Base-by-base conservation (phyloP, 2,113 vertebrate genomes). In the Caranx ignobilis region DNA sequence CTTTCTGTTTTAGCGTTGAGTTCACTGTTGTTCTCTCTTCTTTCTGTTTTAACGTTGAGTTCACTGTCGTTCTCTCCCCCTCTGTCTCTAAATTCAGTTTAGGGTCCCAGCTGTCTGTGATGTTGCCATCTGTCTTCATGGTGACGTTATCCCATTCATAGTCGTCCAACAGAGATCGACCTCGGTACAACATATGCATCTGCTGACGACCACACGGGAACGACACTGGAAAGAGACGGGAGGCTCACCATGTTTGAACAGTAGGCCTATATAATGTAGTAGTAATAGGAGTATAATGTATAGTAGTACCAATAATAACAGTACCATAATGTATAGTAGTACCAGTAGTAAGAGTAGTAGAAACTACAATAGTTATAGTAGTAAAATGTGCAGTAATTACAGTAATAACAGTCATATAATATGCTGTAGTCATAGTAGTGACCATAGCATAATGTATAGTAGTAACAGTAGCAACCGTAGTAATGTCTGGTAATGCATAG, bases 131-230 rank as follows among this genome's bases (percentile, higher is more conserved):
- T 2, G 7, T 81, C 67, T 75, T 77, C 62, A 39, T 2, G 34
- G 75, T 63, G 39, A 47, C 3, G 1, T 76, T 73, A 6, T 16
- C 18, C 15, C 5, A 10, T 0, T 74, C 75, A 1, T n/a, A n/a
- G 10, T 5, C 26, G 8, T 6, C 48, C 69, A 8, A 47, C 62
- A 86, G 66, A 63, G 91, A 87, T 16, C 86, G 86, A n/a, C 37
- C 0, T 0, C 2, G 7, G 15, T 6, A 21, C n/a, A 32, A 32
- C 2, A 6, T 6, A 2, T 32, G 16, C 5, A 6, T 32, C 65
- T 68, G 70, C 61, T 89, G 85, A 1, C 4, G 71, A 4, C 92
- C 92, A 0, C 92, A 93, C 0, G 92, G 90, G 26, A 92, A 89
- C 4, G 2, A 5, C 19, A 50, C 92, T 93, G 84, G 12, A 76